Evolutionary conservation across 2,113 vertebrate species (phyloP), one percentile per base, ranked within the genome.

Genomic region (Otolemur garnettii): DNA sequence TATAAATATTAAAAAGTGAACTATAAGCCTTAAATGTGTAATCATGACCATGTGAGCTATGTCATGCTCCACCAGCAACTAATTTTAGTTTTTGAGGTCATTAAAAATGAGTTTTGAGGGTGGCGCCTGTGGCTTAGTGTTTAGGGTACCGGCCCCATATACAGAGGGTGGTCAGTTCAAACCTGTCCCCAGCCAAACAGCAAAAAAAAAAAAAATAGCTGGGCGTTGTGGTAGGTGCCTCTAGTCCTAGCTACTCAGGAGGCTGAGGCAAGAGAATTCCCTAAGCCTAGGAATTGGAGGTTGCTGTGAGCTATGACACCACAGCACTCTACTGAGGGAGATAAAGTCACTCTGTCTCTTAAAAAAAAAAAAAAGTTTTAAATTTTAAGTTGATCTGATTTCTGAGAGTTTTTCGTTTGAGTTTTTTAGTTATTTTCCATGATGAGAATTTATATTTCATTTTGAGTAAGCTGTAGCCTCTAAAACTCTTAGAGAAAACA

Each of bases 31-130:
- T 91, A 83, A 57, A 42, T 35, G 38, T 91, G 0, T 95, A 45
- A 62, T 87, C n/a, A 33, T 55, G 79, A 81, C 60, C 38, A n/a
- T 50, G 15, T 89, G 79, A 80, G 42, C 50, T 83, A 18, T 64
- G 21, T 57, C 64, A 28, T 12, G 30, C 24, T 66, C 83, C 91
- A 33, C 53, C 4, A 60, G 78, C 79, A 90, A 38, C n/a, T 96
- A 24, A n/a, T 69, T 91, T 80, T 79, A 87, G 15, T 81, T 96
- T 91, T 86, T 71, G 93, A 88, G 75, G 28, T 74, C 28, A 35
- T 11, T 97, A 74, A 87, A 91, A 87, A 81, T 94, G 13, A 60
- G 82, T 64, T 91, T 62, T 22, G 62, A 87, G 45, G 8, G 45
- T 50, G 45, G 45, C 10, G 45, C 45, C 45, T 50, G 8, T 50